Evolutionary conservation across 2,113 vertebrate genomes (phyloP).

Genomic region (Tyto alba): DNA sequence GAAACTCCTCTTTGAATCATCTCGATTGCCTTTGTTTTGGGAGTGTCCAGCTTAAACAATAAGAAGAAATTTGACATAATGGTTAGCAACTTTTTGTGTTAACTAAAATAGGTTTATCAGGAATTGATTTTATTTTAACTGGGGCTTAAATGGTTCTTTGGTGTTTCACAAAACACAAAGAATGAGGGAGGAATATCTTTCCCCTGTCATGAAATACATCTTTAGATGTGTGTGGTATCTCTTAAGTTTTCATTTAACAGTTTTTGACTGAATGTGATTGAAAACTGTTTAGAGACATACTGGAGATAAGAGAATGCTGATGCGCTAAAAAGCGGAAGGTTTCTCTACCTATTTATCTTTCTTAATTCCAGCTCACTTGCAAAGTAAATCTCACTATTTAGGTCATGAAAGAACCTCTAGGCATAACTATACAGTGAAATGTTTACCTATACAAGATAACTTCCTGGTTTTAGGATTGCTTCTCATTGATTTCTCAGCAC

Average conservation of each 20-base stretch:
- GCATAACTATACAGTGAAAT: not conserved
- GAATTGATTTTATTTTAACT: not conserved
- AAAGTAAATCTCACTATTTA: not conserved
- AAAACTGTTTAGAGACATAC: not conserved
- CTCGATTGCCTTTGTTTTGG: slow-evolving; percentile 14
- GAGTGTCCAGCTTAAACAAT: slow-evolving; percentile 40
- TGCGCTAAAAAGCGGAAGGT: not conserved
- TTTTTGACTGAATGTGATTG: not conserved
- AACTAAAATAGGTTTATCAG: not conserved
- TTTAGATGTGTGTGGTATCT: not conserved
- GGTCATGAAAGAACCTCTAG: not conserved
- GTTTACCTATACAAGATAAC: not conserved
- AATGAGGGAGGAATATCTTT: not conserved
- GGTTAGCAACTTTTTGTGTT: not conserved
- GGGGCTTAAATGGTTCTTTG: not conserved
- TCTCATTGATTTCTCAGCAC: not conserved
- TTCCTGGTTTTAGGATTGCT: not conserved
- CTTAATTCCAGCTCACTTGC: not conserved
- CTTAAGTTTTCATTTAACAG: not conserved
- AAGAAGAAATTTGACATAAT: slow-evolving; percentile 1
- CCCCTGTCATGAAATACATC: not conserved
- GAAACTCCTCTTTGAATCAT: slow-evolving; percentile 12
- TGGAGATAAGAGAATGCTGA: not conserved
- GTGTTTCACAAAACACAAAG: not conserved
- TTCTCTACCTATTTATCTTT: not conserved